These are phyloP conservation scores for Hoplodrina ambigua DNA, from an alignment of 2,888 invertebrate species.

Conservation along the genomic window DNA sequence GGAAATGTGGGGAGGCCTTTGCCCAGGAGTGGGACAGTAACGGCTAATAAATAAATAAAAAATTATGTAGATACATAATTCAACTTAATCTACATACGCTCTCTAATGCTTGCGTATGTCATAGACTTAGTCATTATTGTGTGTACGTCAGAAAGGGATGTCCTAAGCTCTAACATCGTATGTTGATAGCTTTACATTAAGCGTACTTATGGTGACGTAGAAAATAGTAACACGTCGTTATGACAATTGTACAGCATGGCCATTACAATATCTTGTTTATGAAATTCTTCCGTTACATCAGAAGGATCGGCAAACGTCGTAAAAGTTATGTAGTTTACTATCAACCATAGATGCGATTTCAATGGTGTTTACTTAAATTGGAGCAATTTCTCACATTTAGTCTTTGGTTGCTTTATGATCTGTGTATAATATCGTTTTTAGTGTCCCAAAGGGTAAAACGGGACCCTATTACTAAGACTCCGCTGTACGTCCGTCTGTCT, in stretches of 20 bases:
- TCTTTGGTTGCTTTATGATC: background rate
- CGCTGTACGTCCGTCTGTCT: no score
- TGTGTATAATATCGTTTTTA: background rate
- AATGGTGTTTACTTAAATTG: conserved; percentile 5
- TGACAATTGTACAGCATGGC: background rate
- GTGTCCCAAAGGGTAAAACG: no score
- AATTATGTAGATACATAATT: no score
- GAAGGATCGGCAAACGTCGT: background rate
- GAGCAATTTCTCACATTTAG: background rate
- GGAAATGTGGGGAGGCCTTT: no score
- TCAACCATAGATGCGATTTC: background rate
- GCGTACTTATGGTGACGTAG: conserved; percentile 5
- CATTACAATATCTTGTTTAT: background rate
- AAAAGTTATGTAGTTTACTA: background rate
- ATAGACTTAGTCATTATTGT: conserved; percentile 1
- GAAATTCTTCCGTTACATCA: background rate
- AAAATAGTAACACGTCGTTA: conserved; percentile 4
- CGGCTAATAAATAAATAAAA: no score
- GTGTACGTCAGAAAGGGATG: conserved; percentile 19
- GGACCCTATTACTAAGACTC: no score
- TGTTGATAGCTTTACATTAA: conserved; percentile 7
- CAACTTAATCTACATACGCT: background rate
- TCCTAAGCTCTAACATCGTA: conserved; percentile 1
- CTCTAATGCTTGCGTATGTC: background rate
- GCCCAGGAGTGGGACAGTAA: no score